A percentile compares a stretch with the other conserved stretches of the same genome.
These are phyloP conservation scores for Hemistola chrysoprasaria DNA, from an alignment of 2,888 invertebrate species.

Conservation along the genomic window DNA sequence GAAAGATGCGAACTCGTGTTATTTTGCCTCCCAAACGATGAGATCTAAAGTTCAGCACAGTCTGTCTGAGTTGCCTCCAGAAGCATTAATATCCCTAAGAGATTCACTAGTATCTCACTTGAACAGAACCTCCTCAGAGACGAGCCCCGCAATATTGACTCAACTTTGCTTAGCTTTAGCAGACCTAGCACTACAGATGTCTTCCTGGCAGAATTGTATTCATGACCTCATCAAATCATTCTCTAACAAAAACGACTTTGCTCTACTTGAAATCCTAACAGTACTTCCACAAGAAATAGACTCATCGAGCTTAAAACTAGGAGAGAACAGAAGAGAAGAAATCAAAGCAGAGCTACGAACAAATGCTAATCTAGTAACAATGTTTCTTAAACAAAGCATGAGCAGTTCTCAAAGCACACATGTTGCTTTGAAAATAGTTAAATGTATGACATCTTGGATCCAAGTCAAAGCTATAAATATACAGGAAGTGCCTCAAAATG, in stretches of 20 bases:
- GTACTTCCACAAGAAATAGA: slow-evolving; percentile 98
- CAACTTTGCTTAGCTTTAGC: slow-evolving; percentile 96
- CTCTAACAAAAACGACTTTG: slow-evolving; percentile 87
- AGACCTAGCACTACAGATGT: slow-evolving; percentile 96
- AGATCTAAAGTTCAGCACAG: slow-evolving; percentile 96
- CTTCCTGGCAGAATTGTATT: slow-evolving; percentile 94
- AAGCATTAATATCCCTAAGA: slow-evolving; percentile 91
- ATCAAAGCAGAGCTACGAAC: slow-evolving; percentile 90
- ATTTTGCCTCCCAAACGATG: slow-evolving; percentile 99
- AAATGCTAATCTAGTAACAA: slow-evolving; percentile 89
- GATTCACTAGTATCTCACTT: slow-evolving; percentile 96
- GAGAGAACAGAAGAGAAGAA: slow-evolving; percentile 94
- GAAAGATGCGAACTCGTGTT: slow-evolving; percentile 94
- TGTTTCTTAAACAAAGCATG: slow-evolving; percentile 90
- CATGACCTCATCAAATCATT: slow-evolving; percentile 91
- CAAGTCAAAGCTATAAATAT: slow-evolving; percentile 91
- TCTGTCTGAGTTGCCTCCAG: slow-evolving; percentile 94
- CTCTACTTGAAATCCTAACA: slow-evolving; percentile 94
- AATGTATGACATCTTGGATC: slow-evolving; percentile 96
- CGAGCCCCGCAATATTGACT: slow-evolving; percentile 92
- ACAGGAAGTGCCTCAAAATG: slow-evolving; percentile 87
- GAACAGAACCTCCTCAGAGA: slow-evolving; percentile 89
- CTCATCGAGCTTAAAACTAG: slow-evolving; percentile 89
- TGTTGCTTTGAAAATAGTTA: slow-evolving; percentile 87
- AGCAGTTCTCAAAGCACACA: slow-evolving; percentile 85